Evolutionary conservation across 1,140 invertebrate species (phyloP).

Genomic region (Dreissena rostriformis): DNA sequence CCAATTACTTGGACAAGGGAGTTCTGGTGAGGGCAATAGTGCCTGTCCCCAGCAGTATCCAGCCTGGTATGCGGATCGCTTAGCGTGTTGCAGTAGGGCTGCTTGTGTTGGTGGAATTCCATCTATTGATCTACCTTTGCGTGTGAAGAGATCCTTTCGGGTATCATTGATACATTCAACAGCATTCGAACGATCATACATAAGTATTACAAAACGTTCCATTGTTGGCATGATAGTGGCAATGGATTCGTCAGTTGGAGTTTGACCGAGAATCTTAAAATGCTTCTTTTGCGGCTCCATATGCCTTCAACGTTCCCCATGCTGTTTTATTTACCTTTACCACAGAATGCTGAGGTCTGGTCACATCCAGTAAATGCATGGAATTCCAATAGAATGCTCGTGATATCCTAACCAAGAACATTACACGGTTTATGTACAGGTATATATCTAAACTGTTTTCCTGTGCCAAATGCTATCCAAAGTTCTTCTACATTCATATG

Average conservation of each 20-base stretch:
- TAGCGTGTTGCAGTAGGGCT: slow-evolving; percentile 4
- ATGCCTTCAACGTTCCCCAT: neutral
- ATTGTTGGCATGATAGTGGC: neutral
- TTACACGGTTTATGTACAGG: slow-evolving; percentile 26
- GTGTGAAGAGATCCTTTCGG: neutral
- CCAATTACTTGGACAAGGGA: neutral
- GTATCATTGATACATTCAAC: slow-evolving; percentile 6
- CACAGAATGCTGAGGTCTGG: slow-evolving; percentile 19
- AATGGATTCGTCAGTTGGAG: neutral
- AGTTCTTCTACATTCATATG: neutral
- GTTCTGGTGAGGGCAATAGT: neutral
- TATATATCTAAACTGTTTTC: slow-evolving; percentile 19
- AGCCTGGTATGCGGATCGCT: neutral
- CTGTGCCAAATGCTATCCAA: slow-evolving; percentile 47
- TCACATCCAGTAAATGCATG: slow-evolving; percentile 19
- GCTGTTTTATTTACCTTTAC: slow-evolving; percentile 31
- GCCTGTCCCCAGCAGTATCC: neutral
- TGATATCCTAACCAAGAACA: neutral
- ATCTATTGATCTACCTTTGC: slow-evolving; percentile 19
- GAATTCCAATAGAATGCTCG: neutral
- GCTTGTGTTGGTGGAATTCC: neutral
- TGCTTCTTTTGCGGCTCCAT: neutral
- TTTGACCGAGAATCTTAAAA: too few relatives aligned
- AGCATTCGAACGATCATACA: slow-evolving; percentile 18
- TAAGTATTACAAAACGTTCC: neutral